These are phyloP conservation scores for Oophaga pumilio DNA, from an alignment of 2,113 vertebrate species.

Conservation along the genomic window DNA sequence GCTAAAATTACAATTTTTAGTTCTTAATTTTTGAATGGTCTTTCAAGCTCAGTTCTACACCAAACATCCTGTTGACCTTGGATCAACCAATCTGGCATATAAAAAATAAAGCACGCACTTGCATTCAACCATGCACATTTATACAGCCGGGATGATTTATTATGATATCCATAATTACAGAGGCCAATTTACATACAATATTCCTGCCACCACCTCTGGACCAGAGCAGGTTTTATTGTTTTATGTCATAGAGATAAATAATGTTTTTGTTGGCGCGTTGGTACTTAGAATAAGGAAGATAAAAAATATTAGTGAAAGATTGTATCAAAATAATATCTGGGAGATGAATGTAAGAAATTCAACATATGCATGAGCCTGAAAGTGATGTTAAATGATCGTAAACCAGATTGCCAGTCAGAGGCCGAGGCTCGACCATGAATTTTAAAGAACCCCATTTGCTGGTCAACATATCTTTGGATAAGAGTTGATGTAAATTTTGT, in stretches of 20 bases:
- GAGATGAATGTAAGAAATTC: slow-evolving; percentile 38
- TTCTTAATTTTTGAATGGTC: background rate
- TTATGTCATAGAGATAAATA: slow-evolving; percentile 8
- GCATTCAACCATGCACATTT: slow-evolving; percentile 29
- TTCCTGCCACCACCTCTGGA: background rate
- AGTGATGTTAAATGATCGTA: slow-evolving; percentile 48
- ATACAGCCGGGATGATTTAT: slow-evolving; percentile 15
- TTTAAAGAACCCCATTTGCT: slow-evolving; percentile 54
- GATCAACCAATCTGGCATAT: background rate
- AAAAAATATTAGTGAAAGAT: slow-evolving; percentile 7
- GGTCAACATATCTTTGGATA: slow-evolving; percentile 50
- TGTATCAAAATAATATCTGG: slow-evolving; percentile 27
- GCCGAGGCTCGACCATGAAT: slow-evolving; percentile 60
- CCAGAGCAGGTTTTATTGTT: background rate
- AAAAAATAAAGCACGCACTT: background rate
- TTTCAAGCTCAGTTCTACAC: background rate
- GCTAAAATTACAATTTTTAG: background rate
- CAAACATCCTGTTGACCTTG: slow-evolving; percentile 17
- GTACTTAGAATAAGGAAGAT: background rate
- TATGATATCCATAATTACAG: slow-evolving; percentile 39
- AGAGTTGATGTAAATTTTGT: slow-evolving; percentile 67
- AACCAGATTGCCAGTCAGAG: slow-evolving; percentile 58
- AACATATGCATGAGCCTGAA: slow-evolving; percentile 51
- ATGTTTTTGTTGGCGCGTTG: background rate
- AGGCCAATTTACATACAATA: slow-evolving; percentile 30